phyloP scores from a whole-genome alignment of 2,888 invertebrate genomes.

The Andricus quercusramuli region DNA sequence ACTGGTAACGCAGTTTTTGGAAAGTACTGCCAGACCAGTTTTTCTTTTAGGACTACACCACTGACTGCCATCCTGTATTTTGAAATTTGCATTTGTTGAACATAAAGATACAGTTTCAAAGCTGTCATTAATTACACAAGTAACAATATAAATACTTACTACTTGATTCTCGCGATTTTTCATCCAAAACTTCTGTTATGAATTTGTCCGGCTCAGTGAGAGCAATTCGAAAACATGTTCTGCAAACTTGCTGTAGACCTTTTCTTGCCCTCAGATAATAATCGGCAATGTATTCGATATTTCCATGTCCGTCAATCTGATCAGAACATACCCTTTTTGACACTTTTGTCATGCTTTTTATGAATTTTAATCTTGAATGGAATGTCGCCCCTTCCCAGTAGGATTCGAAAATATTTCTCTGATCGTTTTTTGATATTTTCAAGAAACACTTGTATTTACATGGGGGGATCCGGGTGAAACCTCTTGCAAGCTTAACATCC shows the following conservation, averaged over 20 bases:
- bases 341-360: background rate
- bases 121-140: no score
- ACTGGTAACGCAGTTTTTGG: no score
- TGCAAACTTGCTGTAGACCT: background rate
- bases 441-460: background rate
- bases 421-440: background rate
- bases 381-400: slow-evolving; percentile 16
- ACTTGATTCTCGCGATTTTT: background rate
- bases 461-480: background rate
- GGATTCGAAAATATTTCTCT: background rate
- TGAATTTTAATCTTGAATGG: background rate
- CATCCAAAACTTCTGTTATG: background rate
- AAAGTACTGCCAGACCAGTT: no score
- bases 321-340: background rate
- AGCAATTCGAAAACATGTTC: background rate
- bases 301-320: background rate
- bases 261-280: background rate
- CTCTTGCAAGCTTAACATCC: background rate
- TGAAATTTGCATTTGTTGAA: no score
- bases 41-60: no score
- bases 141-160: background rate
- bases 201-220: background rate
- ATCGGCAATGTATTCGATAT: background rate
- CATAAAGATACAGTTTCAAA: no score
- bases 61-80: no score